phyloP scores from a whole-genome alignment of 2,888 invertebrate genomes.

The Pseudococcus jackbeardsleyi region DNA sequence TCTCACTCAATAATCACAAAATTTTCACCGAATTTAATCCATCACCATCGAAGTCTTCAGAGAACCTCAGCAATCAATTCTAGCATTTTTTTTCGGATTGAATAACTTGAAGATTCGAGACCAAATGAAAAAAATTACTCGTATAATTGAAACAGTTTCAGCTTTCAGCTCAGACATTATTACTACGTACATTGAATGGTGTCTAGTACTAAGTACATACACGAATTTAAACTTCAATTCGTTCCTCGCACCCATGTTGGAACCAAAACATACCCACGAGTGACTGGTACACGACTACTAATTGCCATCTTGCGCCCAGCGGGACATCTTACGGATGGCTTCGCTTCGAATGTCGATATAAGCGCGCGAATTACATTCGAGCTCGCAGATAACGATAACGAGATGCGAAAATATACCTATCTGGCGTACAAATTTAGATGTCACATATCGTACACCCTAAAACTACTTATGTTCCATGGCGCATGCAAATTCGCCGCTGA shows the following conservation, averaged over 20 bases:
- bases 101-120: too few relatives aligned
- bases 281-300: not conserved
- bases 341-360: not conserved
- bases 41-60: too few relatives aligned
- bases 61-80: too few relatives aligned
- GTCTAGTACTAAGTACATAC: too few relatives aligned
- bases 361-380: not conserved
- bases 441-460: not conserved
- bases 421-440: not conserved
- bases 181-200: too few relatives aligned
- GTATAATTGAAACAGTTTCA: too few relatives aligned
- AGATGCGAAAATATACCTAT: too few relatives aligned
- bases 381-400: not conserved
- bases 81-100: too few relatives aligned
- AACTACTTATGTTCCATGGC: not conserved
- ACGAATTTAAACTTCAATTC: not conserved
- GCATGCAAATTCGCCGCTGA: not conserved
- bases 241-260: not conserved
- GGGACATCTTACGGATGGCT: not conserved
- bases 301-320: conserved; percentile 20
- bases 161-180: too few relatives aligned
- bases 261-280: not conserved
- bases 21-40: too few relatives aligned
- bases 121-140: too few relatives aligned
- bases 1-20: too few relatives aligned